Base-by-base conservation (phyloP, 2,888 invertebrate species). In the Drosophila barbarae region DNA sequence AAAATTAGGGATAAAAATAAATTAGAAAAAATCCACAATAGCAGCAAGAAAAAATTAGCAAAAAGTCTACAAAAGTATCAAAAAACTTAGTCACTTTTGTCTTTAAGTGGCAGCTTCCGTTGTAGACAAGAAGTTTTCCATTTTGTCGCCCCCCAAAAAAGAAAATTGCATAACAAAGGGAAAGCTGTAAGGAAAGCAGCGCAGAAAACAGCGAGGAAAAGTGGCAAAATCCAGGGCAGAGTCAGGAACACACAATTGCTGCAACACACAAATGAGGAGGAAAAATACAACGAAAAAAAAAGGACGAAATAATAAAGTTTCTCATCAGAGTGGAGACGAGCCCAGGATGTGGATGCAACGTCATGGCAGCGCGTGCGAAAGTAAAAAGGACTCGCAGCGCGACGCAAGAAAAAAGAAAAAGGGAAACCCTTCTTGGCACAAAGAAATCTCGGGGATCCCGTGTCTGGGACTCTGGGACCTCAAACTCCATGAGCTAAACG, bases 281-380 rank as follows among this genome's bases (percentile, higher is more conserved):
- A 32, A 47, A 47, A 47, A 47, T 13, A 34, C 30, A 47, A 44
- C 30, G 9, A 30, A 36, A 30, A 15, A 15, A 35, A 64, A 56
- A 53, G 35, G 13, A 26, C n/a, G n/a, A 42, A 42, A 42, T 28
- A 42, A 69, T 13, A 38, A 69, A 69, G 57, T 69, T 69, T 56
- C 67, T 71, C 78, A 69, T 70, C 69, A 74, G 54, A 35, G 58
- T 30, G 54, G 41, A 26, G 30, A 23, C 15, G 46, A 32, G 35
- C 12, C 64, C 61, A 35, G 64, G 41, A 63, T 63, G 61, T 49
- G 49, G 66, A 65, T 63, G 54, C 66, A 51, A 59, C 58, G 55
- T 63, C 73, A 69, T 56, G 55, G 69, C 66, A 66, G 47, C 78
- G 75, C 77, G 83, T 79, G 74, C 79, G 85, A 79, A 79, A 82